Evolutionary conservation across 2,888 invertebrate species (phyloP), one percentile per base, ranked within the genome.

Genomic region (Aporophyla nigra): DNA sequence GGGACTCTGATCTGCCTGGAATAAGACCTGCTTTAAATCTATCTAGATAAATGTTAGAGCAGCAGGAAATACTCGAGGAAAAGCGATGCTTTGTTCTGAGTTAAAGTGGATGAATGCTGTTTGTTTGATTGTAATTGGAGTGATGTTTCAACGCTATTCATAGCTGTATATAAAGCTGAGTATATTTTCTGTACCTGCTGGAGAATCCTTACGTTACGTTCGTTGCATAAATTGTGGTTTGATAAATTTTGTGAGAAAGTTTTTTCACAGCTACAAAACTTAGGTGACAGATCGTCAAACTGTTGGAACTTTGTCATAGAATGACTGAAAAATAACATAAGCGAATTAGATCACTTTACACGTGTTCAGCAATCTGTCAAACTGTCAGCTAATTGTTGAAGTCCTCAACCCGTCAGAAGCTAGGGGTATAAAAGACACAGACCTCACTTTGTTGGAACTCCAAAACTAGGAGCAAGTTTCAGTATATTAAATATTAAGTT

Each of bases 401-500:
- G 51, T 59, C 14, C 27, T 43, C 43, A n/a, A 40, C 40, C 27
- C 51, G 14, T 21, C 5, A 5, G n/a, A 51, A 54, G 24, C 49
- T 27, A 16, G 58, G 3, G 5, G n/a, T 54, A 19, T 51, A 43
- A 51, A n/a, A 56, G 49, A 71, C 43, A 33, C 14, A n/a, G 14
- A 43, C 12, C 12, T 58, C 24, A 46, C 53, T 46, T 59, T 51
- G 9, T 51, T 19, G n/a, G 21, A 78, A 71, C 24, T 56, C 21
- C 14, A 16, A 21, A 76, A 43, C 77, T 24, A 58, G 33, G 21
- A 54, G 53, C 56, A 78, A 72, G 43, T 63, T 71, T 78, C 33
- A 51, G 33, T 74, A 46, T 12, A 58, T 33, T 56, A 74, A 74
- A 74, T 62, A 33, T 56, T 27, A 74, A 78, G 66, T 74, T 73